Conservation (phyloP, 2,113 vertebrate genomes). For the Zosterops hypoxanthus region DNA sequence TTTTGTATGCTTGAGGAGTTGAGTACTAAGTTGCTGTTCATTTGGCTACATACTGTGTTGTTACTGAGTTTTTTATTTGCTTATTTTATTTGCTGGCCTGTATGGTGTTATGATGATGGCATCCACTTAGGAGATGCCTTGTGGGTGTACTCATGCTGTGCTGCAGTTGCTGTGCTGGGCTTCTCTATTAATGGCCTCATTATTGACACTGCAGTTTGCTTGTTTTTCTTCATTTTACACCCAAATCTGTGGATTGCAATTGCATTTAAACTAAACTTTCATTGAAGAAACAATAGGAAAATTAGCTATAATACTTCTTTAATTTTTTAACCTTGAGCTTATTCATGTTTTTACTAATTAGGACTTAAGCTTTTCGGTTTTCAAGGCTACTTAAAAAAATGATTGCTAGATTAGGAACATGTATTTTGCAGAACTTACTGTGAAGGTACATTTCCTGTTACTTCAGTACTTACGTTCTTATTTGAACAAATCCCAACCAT, state of each 20-base stretch:
- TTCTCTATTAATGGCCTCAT: neutral
- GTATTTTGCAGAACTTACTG: neutral
- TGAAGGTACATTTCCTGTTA: neutral
- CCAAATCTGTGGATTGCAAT: neutral
- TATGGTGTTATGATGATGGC: neutral
- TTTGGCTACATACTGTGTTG: conserved; percentile 28
- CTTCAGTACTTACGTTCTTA: neutral
- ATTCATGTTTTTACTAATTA: neutral
- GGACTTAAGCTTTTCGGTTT: neutral
- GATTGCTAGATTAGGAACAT: neutral
- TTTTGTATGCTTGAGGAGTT: conserved; percentile 38
- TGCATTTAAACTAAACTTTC: neutral
- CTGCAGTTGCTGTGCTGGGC: conserved; percentile 23
- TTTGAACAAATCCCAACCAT: neutral
- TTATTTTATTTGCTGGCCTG: conserved; percentile 52
- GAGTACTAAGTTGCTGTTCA: conserved; percentile 3
- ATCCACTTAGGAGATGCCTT: neutral
- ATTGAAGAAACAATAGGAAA: neutral
- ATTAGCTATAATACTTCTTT: neutral
- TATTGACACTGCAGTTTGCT: neutral
- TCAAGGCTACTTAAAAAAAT: neutral
- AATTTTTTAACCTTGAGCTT: neutral
- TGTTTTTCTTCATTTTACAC: neutral
- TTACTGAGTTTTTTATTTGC: neutral
- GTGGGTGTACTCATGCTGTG: neutral